Evolutionary conservation across 2,888 invertebrate species (phyloP), one percentile per base, ranked within the genome.

Genomic region (Drosophila buzzatii): DNA sequence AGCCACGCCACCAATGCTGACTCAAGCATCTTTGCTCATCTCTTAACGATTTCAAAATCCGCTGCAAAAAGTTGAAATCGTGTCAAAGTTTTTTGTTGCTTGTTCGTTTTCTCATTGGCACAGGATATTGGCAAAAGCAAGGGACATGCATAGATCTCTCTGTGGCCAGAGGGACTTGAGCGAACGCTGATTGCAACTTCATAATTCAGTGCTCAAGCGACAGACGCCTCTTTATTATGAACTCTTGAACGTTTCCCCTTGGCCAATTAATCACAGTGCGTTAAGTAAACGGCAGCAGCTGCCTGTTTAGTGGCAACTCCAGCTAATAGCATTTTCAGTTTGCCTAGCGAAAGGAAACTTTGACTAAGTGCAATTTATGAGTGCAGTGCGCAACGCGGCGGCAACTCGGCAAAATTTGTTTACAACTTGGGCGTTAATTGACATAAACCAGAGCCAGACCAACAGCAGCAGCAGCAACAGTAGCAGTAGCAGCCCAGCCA

Each of bases 371-470:
- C 89, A 81, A 85, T 85, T 85, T 85, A 85, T 85, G 85, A 85
- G 79, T 83, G 84, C 84, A 85, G 57, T 73, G 85, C 71, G 63
- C 85, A 82, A 69, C 79, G 74, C 61, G 64, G 47, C 39, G 75
- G 81, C 84, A 86, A 86, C 84, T 75, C 69, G 71, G 70, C 73
- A 60, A 85, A 89, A 86, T 86, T 86, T 89, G 81, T 87, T 89
- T 89, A 86, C 88, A 89, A 85, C 90, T 89, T 86, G 79, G 87
- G 88, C 82, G 86, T 85, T 86, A 85, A 85, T 85, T 89, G 82
- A 90, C 89, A 88, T 74, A 72, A 52, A 52, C 71, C 80, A 58
- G 61, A 70, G 71, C 68, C 66, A 69, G 31, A 60, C 52, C n/a
- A 57, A n/a, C 49, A 60, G 51, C 20, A 60, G 20, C 62, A 53